A percentile compares a stretch with the other conserved stretches of the same genome.
Conservation (phyloP, 2,888 invertebrate genomes). For the Hypomecis punctinalis region DNA sequence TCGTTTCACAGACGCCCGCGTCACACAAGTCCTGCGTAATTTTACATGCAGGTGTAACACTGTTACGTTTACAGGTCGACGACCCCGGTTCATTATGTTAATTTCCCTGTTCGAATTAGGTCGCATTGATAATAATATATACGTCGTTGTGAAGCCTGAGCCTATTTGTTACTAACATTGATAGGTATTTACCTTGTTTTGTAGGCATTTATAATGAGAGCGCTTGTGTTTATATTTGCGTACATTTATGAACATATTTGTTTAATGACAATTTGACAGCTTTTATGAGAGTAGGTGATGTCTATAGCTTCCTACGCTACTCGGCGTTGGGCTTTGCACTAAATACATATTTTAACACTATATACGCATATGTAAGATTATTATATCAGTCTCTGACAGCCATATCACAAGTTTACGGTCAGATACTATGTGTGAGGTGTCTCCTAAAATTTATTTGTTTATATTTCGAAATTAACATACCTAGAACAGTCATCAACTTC, state of each 20-base stretch:
- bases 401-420: too few relatives aligned
- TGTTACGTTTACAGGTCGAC: constrained; percentile 20
- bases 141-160: constrained; percentile 28
- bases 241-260: not conserved
- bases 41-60: constrained; percentile 41
- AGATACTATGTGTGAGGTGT: too few relatives aligned
- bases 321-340: too few relatives aligned
- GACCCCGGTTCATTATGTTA: constrained; percentile 38
- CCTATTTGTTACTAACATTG: constrained; percentile 14
- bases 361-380: too few relatives aligned
- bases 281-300: too few relatives aligned
- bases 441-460: too few relatives aligned
- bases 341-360: too few relatives aligned
- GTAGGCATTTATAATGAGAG: not conserved
- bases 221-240: not conserved
- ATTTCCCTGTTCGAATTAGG: constrained; percentile 42
- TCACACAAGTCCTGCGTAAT: constrained; percentile 28
- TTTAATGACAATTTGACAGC: not conserved
- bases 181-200: constrained; percentile 20
- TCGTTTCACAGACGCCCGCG: constrained; percentile 1
- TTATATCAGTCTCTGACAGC: too few relatives aligned
- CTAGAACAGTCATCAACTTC: too few relatives aligned
- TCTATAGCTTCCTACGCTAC: too few relatives aligned
- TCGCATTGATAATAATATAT: constrained; percentile 39
- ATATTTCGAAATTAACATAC: too few relatives aligned